Percentiles rank a stretch among this genome's conserved stretches.
phyloP scores from a whole-genome alignment of 1,140 invertebrate genomes.

The Rhizoglyphus robini region DNA sequence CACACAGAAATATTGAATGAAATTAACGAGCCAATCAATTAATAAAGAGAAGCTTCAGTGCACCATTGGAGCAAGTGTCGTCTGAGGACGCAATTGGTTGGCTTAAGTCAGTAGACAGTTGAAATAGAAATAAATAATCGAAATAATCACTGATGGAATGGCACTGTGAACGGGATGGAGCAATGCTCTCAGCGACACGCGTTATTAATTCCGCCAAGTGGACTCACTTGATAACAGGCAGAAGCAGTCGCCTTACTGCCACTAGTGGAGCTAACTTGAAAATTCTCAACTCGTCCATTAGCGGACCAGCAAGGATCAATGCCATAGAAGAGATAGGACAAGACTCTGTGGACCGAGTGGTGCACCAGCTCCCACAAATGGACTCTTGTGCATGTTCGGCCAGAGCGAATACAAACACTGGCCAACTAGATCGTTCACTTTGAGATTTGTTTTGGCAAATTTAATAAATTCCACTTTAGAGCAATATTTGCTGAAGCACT shows the following conservation, averaged over 20 bases:
- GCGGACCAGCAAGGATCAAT: background rate
- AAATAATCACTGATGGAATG: too few relatives aligned
- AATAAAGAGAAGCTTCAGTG: too few relatives aligned
- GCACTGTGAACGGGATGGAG: background rate
- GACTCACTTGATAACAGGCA: constrained; percentile 1
- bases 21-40: too few relatives aligned
- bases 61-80: too few relatives aligned
- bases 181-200: background rate
- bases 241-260: background rate
- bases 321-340: background rate
- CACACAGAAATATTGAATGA: too few relatives aligned
- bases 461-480: background rate
- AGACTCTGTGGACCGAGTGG: background rate
- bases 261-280: background rate
- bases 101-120: background rate
- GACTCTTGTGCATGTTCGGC: too few relatives aligned
- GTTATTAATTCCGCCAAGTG: constrained; percentile 14
- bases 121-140: background rate
- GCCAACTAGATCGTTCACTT: too few relatives aligned
- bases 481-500: too few relatives aligned
- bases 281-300: background rate
- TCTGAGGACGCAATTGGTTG: too few relatives aligned
- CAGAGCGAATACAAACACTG: too few relatives aligned
- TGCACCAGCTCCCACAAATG: too few relatives aligned
- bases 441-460: background rate